Evolutionary conservation across 2,888 invertebrate genomes (phyloP).

Genomic region (Elmis aenea): DNA sequence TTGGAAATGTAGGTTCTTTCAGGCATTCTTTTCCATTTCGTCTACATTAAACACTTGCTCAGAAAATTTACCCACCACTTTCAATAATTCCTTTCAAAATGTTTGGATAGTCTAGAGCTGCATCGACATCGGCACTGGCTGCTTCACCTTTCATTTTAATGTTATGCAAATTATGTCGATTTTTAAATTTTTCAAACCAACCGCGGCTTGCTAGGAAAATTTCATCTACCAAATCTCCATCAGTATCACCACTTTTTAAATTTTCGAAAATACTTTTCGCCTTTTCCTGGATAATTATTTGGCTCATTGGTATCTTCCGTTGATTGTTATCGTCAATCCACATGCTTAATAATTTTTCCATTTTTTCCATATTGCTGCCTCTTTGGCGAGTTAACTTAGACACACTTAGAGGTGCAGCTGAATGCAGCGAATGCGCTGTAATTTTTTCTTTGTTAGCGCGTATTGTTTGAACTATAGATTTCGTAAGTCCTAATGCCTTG

Average conservation of each 20-base stretch:
- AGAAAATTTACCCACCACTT: no score
- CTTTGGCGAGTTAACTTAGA: no score
- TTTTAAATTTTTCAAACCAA: conserved; percentile 19
- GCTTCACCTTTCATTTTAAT: conserved; percentile 9
- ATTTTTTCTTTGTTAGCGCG: no score
- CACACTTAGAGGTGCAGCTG: no score
- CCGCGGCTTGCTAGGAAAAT: conserved; percentile 14
- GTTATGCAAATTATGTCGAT: conserved; percentile 12
- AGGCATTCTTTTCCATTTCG: conserved; percentile 21
- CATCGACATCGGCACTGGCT: conserved; percentile 11
- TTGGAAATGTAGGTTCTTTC: conserved; percentile 13
- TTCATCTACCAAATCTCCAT: conserved; percentile 8
- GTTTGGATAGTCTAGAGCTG: conserved; percentile 1
- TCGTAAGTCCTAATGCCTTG: conserved; percentile 19
- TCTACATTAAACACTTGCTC: conserved; percentile 22
- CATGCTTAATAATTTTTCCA: conserved; percentile 21
- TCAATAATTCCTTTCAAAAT: conserved; percentile 4
- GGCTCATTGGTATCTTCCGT: conserved; percentile 24
- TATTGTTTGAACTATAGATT: conserved; percentile 23
- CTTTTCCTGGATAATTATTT: conserved; percentile 27
- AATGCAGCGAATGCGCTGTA: no score
- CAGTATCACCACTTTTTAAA: conserved; percentile 21
- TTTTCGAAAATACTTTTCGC: conserved; percentile 25
- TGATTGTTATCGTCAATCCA: conserved; percentile 24
- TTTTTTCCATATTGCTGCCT: conserved; percentile 23